phyloP scores from a whole-genome alignment of 2,113 vertebrate species.

The Girardinichthys multiradiatus region DNA sequence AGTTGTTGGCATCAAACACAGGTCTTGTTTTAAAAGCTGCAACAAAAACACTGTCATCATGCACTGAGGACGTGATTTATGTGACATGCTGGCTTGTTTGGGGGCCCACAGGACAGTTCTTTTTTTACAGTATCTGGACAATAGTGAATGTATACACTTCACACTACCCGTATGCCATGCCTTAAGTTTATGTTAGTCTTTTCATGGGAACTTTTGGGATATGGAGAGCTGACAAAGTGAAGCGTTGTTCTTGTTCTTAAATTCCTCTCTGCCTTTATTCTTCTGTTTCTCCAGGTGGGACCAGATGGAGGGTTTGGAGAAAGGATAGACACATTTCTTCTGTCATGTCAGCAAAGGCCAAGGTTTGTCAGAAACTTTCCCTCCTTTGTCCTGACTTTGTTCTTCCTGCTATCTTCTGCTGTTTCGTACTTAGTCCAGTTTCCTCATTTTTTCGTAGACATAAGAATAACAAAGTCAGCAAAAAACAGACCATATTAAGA shows the following conservation, averaged over 20 bases:
- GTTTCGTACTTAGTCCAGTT: not conserved
- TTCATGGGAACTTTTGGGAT: constrained; percentile 44
- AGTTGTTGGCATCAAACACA: constrained; percentile 57
- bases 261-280: constrained; percentile 51
- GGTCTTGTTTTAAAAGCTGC: constrained; percentile 52
- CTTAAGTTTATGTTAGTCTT: constrained; percentile 73
- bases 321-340: constrained; percentile 52
- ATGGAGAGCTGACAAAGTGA: constrained; percentile 42
- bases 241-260: constrained; percentile 63
- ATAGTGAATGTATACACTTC: constrained; percentile 56
- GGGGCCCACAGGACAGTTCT: constrained; percentile 46
- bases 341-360: constrained; percentile 66
- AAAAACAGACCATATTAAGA: not conserved
- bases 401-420: not conserved
- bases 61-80: constrained; percentile 75
- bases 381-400: not conserved
- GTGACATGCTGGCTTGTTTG: constrained; percentile 52
- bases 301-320: constrained; percentile 67
- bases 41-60: constrained; percentile 64
- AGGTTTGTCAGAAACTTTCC: constrained; percentile 56
- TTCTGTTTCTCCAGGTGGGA: constrained; percentile 73
- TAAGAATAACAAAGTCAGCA: constrained; percentile 24
- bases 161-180: constrained; percentile 66
- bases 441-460: not conserved
- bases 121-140: constrained; percentile 68